Percentiles rank a stretch among this genome's conserved stretches.
Conservation (phyloP, 2,888 invertebrate species). For the Rapana venosa region DNA sequence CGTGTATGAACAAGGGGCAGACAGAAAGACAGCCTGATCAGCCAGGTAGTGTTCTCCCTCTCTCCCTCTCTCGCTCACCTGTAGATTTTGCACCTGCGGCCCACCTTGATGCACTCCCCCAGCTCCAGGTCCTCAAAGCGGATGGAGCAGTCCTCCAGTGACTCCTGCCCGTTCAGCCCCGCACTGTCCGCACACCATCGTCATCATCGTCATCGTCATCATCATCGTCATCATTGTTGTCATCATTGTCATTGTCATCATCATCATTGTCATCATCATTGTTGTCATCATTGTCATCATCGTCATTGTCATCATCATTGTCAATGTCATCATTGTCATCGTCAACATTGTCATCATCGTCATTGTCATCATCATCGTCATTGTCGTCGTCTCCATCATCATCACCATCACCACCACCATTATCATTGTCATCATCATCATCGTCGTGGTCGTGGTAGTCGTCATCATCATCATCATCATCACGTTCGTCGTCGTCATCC, state of each 20-base stretch:
- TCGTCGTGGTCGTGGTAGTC: no score
- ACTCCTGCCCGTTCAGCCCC: slow-evolving; percentile 51
- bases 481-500: no score
- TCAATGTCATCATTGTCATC: neutral
- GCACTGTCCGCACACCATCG: slow-evolving; percentile 31
- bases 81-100: slow-evolving; percentile 73
- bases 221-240: neutral
- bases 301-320: neutral
- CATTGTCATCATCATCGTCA: neutral
- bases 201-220: neutral
- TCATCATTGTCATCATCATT: neutral
- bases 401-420: no score
- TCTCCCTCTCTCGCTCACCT: slow-evolving; percentile 59
- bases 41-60: slow-evolving; percentile 53
- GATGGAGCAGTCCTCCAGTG: slow-evolving; percentile 76
- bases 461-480: no score
- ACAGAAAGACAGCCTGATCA: slow-evolving; percentile 55
- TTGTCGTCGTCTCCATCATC: no score
- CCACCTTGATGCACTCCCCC: slow-evolving; percentile 70
- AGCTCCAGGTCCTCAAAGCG: slow-evolving; percentile 75
- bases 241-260: neutral
- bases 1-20: neutral
- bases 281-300: neutral
- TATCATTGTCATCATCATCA: no score
- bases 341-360: neutral